phyloP scores from a whole-genome alignment of 2,797 vertebrate species.

The Cryptoblepharus egeriae region DNA sequence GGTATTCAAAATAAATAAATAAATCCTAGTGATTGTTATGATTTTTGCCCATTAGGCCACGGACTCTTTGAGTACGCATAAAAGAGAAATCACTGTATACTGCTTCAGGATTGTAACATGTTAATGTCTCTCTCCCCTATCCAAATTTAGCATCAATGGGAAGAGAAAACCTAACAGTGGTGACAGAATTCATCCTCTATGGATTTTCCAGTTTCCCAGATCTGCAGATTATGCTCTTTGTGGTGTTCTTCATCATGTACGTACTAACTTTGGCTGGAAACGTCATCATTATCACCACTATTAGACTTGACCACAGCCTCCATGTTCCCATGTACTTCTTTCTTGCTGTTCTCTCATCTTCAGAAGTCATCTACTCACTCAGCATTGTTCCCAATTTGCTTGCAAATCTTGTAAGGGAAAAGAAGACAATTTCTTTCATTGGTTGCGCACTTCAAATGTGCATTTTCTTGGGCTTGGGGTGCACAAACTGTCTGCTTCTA shows the following conservation, averaged over 20 bases:
- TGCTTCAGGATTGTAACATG: background rate
- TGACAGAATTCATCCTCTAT: slow-evolving; percentile 54
- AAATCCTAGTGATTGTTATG: too few relatives aligned
- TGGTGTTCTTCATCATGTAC: slow-evolving; percentile 38
- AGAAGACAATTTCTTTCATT: slow-evolving; percentile 18
- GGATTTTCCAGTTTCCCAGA: slow-evolving; percentile 44
- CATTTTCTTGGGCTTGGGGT: slow-evolving; percentile 56
- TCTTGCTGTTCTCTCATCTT: background rate
- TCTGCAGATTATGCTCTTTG: slow-evolving; percentile 24
- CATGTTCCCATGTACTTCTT: background rate
- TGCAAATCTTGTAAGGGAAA: background rate
- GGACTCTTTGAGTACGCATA: too few relatives aligned
- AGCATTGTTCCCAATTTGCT: background rate
- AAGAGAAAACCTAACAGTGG: slow-evolving; percentile 51
- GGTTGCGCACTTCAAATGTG: slow-evolving; percentile 53
- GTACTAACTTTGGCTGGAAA: background rate
- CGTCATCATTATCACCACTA: background rate
- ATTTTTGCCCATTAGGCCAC: too few relatives aligned
- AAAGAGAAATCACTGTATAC: background rate
- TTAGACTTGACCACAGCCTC: background rate
- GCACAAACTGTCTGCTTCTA: slow-evolving; percentile 56
- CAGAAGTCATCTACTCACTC: background rate
- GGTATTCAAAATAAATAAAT: too few relatives aligned
- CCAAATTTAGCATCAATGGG: slow-evolving; percentile 26
- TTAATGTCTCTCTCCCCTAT: background rate